Conservation (phyloP, 2,797 vertebrate genomes). For the Aotus griseimembra region DNA sequence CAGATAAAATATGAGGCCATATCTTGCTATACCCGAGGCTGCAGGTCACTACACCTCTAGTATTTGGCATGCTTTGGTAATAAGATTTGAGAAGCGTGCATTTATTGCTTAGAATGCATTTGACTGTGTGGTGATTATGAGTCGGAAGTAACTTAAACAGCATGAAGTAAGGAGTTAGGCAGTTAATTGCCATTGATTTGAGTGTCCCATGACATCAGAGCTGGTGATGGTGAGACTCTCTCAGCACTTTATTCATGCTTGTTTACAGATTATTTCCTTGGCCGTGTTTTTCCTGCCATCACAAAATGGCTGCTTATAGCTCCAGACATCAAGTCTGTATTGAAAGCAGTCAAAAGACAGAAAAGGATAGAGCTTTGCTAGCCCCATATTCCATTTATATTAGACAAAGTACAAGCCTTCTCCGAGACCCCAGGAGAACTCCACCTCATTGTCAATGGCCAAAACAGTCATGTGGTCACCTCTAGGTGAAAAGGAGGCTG, state of each 20-base stretch:
- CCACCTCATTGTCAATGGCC: background rate
- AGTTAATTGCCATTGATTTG: background rate
- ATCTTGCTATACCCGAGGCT: background rate
- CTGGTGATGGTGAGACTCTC: background rate
- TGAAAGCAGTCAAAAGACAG: background rate
- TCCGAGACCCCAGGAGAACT: background rate
- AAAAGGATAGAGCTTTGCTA: background rate
- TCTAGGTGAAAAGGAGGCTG: background rate
- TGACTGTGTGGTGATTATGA: background rate
- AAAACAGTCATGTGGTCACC: background rate
- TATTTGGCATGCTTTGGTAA: background rate
- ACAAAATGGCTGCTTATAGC: background rate
- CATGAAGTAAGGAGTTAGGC: background rate
- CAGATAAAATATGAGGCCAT: background rate
- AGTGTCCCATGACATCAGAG: background rate
- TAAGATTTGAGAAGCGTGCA: background rate
- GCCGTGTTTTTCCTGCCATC: background rate
- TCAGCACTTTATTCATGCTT: background rate
- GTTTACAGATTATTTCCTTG: background rate
- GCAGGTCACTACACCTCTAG: background rate
- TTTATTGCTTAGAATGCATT: background rate
- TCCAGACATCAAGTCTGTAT: background rate
- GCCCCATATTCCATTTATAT: background rate
- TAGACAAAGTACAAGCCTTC: background rate
- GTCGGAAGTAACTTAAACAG: background rate